Evolutionary conservation across 2,113 vertebrate species (phyloP).

Genomic region (Turnix velox): DNA sequence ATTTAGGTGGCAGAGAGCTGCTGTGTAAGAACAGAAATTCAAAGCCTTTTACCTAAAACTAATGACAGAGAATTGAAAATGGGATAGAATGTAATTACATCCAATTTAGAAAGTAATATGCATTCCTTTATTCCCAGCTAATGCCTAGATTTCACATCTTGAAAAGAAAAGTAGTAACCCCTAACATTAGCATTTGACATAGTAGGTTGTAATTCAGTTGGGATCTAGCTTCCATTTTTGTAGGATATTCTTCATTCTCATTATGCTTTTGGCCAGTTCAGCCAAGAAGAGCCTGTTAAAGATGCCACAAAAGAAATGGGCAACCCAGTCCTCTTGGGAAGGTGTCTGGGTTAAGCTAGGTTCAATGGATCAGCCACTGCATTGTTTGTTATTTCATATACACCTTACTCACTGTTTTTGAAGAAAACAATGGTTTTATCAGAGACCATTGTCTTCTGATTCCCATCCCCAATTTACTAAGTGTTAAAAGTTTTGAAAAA

Average conservation of each 20-base stretch:
- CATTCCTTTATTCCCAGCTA: conserved; percentile 16
- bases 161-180: conserved; percentile 11
- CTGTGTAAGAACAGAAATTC: not conserved
- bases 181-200: not conserved
- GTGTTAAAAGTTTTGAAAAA: not conserved
- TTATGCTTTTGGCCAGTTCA: not conserved
- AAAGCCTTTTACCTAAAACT: not conserved
- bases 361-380: not conserved
- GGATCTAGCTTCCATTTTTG: not conserved
- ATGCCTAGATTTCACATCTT: not conserved
- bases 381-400: not conserved
- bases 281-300: not conserved
- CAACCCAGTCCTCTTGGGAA: not conserved
- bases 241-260: not conserved
- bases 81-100: not conserved
- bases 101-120: not conserved
- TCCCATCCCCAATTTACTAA: not conserved
- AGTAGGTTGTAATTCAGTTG: not conserved
- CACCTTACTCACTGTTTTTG: not conserved
- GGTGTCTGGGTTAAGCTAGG: fast-evolving
- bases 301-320: not conserved
- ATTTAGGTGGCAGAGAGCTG: not conserved
- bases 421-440: not conserved
- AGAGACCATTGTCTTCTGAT: not conserved
- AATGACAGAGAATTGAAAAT: conserved; percentile 27